Percentiles rank a stretch among this genome's conserved stretches.
Conservation (phyloP, 92 coral and sea anemone species). For the Pocillopora grandis region DNA sequence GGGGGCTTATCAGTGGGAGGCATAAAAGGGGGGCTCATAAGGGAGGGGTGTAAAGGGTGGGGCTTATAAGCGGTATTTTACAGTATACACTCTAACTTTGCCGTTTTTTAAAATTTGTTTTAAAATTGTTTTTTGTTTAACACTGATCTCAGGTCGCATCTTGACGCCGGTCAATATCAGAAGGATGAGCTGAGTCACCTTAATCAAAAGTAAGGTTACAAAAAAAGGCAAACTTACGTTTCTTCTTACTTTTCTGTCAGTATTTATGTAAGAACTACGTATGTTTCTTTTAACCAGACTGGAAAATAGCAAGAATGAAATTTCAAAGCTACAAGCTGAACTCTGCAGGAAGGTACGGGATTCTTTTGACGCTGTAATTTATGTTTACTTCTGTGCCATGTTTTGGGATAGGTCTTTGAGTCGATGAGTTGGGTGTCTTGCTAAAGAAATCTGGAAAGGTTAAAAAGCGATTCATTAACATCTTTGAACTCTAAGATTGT, state of each 20-base stretch:
- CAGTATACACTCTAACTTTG: not conserved
- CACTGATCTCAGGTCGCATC: slow-evolving; percentile 61
- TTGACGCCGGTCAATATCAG: slow-evolving; percentile 78
- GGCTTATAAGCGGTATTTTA: not conserved
- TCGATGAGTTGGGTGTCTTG: too few relatives aligned
- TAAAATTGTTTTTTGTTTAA: not conserved
- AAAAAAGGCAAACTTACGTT: not conserved
- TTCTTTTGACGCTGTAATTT: not conserved
- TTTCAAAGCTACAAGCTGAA: slow-evolving; percentile 73
- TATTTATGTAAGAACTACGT: not conserved
- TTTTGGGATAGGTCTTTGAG: too few relatives aligned
- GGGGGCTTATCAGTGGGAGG: too few relatives aligned
- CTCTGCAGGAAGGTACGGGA: slow-evolving; percentile 65
- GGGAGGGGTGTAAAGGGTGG: too few relatives aligned
- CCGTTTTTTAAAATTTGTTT: not conserved
- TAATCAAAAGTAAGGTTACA: slow-evolving; percentile 65
- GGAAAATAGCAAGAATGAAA: slow-evolving; percentile 58
- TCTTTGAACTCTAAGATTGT: too few relatives aligned
- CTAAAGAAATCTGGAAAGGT: too few relatives aligned
- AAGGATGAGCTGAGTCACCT: slow-evolving; percentile 71
- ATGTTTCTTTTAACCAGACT: slow-evolving; percentile 41
- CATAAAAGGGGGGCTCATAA: too few relatives aligned
- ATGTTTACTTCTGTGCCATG: too few relatives aligned
- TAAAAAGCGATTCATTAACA: too few relatives aligned
- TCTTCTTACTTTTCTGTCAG: not conserved